These are phyloP conservation scores for Polydrusus tereticollis DNA, from an alignment of 2,888 invertebrate species.

Conservation along the genomic window DNA sequence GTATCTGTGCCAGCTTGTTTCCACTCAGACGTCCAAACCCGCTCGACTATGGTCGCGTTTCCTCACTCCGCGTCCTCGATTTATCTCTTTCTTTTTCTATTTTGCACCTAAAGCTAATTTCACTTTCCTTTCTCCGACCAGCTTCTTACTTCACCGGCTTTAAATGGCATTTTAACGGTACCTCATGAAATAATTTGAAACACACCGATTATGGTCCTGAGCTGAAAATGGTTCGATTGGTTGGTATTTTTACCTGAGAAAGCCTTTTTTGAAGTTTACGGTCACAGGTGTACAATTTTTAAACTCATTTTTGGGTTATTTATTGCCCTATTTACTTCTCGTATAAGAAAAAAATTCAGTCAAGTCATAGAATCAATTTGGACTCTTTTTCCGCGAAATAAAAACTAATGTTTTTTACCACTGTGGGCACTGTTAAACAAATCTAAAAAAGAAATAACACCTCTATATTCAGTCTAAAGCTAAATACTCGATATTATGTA, in stretches of 20 bases:
- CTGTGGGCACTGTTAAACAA: too few relatives aligned
- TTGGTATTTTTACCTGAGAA: not conserved
- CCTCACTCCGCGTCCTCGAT: conserved; percentile 27
- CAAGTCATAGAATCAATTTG: too few relatives aligned
- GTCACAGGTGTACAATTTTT: not conserved
- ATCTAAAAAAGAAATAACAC: too few relatives aligned
- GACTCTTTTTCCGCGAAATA: too few relatives aligned
- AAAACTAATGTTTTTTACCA: too few relatives aligned
- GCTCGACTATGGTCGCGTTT: conserved; percentile 10
- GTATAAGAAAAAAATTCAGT: too few relatives aligned
- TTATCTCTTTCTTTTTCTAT: conserved; percentile 39
- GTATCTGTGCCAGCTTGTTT: not conserved
- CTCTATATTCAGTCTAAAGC: too few relatives aligned
- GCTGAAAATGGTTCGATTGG: not conserved
- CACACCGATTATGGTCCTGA: not conserved
- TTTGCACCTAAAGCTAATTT: conserved; percentile 40
- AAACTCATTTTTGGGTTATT: not conserved
- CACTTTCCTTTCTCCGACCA: conserved; percentile 45
- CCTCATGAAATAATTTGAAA: conserved; percentile 27
- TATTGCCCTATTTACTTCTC: not conserved
- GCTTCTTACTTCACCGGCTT: conserved; percentile 34
- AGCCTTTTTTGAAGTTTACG: not conserved
- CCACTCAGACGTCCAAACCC: not conserved
- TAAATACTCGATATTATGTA: not conserved
- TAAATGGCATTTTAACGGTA: conserved; percentile 43